Percentiles rank a stretch among this genome's conserved stretches.
Evolutionary conservation across 1,140 invertebrate genomes (phyloP).

Genomic region (Drosophila parvula): DNA sequence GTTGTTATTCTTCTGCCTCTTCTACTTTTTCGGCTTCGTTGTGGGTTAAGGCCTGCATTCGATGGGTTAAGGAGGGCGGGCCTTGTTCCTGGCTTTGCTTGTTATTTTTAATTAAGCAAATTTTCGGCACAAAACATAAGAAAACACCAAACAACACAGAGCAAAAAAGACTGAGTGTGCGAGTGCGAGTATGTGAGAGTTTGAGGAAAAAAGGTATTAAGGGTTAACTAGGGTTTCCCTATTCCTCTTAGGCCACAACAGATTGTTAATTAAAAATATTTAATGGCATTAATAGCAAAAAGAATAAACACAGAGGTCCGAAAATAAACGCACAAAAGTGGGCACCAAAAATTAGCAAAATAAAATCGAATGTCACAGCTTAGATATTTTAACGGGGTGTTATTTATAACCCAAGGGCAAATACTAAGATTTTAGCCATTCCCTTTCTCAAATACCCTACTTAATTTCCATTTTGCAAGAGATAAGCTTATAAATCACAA

Average conservation of each 20-base stretch:
- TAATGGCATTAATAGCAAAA: conserved; percentile 31
- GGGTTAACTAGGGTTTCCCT: conserved; percentile 52
- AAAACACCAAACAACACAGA: conserved; percentile 54
- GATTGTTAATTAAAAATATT: conserved; percentile 78
- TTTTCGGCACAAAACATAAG: conserved; percentile 73
- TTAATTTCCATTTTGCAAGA: too few relatives aligned
- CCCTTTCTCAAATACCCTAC: too few relatives aligned
- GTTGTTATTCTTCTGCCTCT: conserved; percentile 51
- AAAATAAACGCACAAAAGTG: conserved; percentile 3
- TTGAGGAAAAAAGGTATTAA: background rate
- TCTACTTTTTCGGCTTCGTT: conserved; percentile 12
- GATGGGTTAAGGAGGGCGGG: conserved; percentile 1
- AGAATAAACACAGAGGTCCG: background rate
- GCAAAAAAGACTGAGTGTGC: conserved; percentile 30
- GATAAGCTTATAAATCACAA: background rate
- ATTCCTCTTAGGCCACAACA: conserved; percentile 40
- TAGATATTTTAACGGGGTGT: background rate
- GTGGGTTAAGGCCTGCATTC: conserved; percentile 1
- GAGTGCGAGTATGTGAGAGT: background rate
- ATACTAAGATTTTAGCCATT: too few relatives aligned
- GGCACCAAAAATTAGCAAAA: conserved; percentile 18
- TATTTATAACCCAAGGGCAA: too few relatives aligned
- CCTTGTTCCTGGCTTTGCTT: conserved; percentile 51
- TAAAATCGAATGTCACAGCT: background rate
- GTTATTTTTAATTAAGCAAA: conserved; percentile 82